These are phyloP conservation scores for Stictocephala bisonia DNA, from an alignment of 2,888 invertebrate species.

Conservation along the genomic window DNA sequence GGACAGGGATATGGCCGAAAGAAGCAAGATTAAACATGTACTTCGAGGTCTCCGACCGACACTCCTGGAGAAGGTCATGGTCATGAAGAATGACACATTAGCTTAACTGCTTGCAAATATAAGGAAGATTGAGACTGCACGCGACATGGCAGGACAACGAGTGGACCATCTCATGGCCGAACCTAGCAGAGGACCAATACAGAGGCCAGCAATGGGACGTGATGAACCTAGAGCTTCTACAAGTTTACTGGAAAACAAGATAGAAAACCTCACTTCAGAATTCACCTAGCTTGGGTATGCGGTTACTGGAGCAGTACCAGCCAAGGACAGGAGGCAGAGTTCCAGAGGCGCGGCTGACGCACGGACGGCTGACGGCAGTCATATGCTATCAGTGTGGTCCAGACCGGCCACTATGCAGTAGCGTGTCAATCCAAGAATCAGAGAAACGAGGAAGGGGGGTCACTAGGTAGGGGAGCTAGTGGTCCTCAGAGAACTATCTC, in stretches of 20 bases:
- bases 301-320: neutral
- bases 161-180: neutral
- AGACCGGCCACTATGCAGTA: neutral
- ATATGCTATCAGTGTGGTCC: slow-evolving; percentile 2
- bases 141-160: too few relatives aligned
- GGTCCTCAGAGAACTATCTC: neutral
- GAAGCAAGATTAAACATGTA: neutral
- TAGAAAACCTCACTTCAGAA: neutral
- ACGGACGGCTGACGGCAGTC: neutral
- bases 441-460: neutral
- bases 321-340: neutral
- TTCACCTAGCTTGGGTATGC: neutral
- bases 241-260: neutral
- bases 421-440: neutral
- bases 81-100: neutral
- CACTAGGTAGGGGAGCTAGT: neutral
- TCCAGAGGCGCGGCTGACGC: neutral
- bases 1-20: neutral
- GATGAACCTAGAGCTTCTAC: neutral
- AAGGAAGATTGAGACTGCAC: neutral
- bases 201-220: neutral
- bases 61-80: neutral
- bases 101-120: neutral
- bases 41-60: neutral
- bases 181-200: neutral